Base-by-base conservation (phyloP, 1,140 invertebrate genomes). In the Caerostris extrusa region DNA sequence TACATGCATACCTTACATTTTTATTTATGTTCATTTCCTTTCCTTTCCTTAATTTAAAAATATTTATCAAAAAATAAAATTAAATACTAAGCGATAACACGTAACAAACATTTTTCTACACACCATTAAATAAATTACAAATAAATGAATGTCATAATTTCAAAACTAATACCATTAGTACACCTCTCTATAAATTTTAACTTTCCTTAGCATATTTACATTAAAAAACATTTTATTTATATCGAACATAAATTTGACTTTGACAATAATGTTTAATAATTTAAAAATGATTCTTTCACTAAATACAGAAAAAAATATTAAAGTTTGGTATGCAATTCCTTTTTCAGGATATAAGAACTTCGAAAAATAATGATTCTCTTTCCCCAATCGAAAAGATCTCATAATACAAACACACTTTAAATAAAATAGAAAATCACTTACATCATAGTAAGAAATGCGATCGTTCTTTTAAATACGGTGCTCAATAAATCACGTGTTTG, bases 401-500 rank as follows among this genome's bases (percentile, higher is more conserved):
- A 87, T 60, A 64, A 50, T 87, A 87, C 56, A 64, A 87, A 64
- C 53, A 87, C 34, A 64, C 8, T 61, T 60, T 17, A n/a, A n/a
- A n/a, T n/a, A 71, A 89, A 64, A 61, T 61, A n/a, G n/a, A 64
- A 87, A 87, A 8, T n/a, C 19, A 14, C n/a, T 61, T 87, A 19
- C 60, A 60, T 87, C 85, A 50, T n/a, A 50, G 6, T 17, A 89
- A 89, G 87, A 89, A 89, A 89, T 19, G 53, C 34, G n/a, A 89
- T 89, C 60, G 87, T 71, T 69, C 53, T 69, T 64, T 67, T 64
- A 89, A 89, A 90, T 58, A 60, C 12, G n/a, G 58, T 7, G 34
- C 14, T 77, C 69, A 34, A 81, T 90, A 90, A 90, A 90, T 90
- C 89, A 81, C 57, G 56, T 60, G 67, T 8, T 61, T 14, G 69